phyloP scores from a whole-genome alignment of 2,113 vertebrate genomes.

The Eleginops maclovinus region DNA sequence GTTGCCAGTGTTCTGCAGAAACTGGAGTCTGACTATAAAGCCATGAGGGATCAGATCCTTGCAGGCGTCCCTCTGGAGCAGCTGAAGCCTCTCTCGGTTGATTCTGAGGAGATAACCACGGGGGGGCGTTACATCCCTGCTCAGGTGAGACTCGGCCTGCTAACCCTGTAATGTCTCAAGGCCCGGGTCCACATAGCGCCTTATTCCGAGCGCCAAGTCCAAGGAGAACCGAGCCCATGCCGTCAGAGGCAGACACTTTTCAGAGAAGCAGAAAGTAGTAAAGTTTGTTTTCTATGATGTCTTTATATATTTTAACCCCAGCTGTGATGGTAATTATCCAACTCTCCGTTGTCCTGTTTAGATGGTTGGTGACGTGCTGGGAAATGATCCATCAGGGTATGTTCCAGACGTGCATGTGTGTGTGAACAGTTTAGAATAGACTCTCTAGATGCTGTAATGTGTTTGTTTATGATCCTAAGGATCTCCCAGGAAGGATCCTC shows the following conservation, averaged over 20 bases:
- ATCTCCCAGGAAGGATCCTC: neutral
- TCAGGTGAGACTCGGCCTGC: constrained; percentile 36
- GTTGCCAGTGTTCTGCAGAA: constrained; percentile 55
- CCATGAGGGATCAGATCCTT: constrained; percentile 71
- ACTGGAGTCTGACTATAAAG: constrained; percentile 68
- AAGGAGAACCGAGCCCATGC: too few species aligned
- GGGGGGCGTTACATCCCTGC: constrained; percentile 53
- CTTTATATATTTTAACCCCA: neutral
- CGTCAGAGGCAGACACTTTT: too few species aligned
- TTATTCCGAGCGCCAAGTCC: too few species aligned
- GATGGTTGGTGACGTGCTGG: constrained; percentile 22
- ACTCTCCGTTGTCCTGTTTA: constrained; percentile 19
- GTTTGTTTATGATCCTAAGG: neutral
- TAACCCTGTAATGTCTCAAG: too few species aligned
- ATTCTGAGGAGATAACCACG: constrained; percentile 31
- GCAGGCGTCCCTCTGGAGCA: constrained; percentile 72
- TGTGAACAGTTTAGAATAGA: neutral
- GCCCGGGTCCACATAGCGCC: too few species aligned
- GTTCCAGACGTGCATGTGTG: neutral
- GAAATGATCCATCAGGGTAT: constrained; percentile 18
- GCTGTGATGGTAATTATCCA: neutral
- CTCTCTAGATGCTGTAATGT: neutral
- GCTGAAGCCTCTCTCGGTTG: constrained; percentile 71
- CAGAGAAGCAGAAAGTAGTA: too few species aligned
- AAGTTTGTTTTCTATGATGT: too few species aligned